These are phyloP conservation scores for Ophioninae sp. DNA, from an alignment of 2,888 invertebrate species.

Conservation along the genomic window DNA sequence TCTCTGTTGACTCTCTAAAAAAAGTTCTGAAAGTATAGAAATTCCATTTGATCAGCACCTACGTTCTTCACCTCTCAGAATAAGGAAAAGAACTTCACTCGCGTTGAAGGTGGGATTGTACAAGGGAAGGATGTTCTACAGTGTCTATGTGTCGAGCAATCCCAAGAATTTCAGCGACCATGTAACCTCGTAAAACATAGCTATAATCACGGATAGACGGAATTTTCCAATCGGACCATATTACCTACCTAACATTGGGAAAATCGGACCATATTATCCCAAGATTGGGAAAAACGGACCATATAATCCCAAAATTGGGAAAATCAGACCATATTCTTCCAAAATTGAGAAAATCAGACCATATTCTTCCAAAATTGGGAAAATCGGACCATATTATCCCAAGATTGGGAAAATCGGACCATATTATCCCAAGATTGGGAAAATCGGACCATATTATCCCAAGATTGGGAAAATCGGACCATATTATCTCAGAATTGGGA, in stretches of 20 bases:
- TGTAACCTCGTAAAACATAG: background rate
- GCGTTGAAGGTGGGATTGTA: background rate
- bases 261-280: no score
- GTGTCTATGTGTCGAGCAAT: conserved; percentile 18
- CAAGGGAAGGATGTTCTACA: conserved; percentile 6
- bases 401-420: conserved; percentile 30
- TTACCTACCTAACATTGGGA: conserved; percentile 37
- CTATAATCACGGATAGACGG: conserved; percentile 26
- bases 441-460: no score
- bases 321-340: no score
- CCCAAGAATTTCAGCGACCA: conserved; percentile 28
- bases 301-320: conserved; percentile 37
- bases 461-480: conserved; percentile 30
- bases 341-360: conserved; percentile 30
- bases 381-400: no score
- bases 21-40: no score
- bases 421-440: conserved; percentile 36
- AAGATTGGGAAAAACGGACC: conserved; percentile 30
- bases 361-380: conserved; percentile 40
- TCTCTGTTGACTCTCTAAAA: background rate
- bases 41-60: background rate
- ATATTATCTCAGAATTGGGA: conserved; percentile 36
- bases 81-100: conserved; percentile 3
- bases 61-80: conserved; percentile 6
- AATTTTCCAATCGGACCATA: conserved; percentile 41